These are phyloP conservation scores for Anastrepha ludens DNA, from an alignment of 1,140 invertebrate species.

Conservation along the genomic window DNA sequence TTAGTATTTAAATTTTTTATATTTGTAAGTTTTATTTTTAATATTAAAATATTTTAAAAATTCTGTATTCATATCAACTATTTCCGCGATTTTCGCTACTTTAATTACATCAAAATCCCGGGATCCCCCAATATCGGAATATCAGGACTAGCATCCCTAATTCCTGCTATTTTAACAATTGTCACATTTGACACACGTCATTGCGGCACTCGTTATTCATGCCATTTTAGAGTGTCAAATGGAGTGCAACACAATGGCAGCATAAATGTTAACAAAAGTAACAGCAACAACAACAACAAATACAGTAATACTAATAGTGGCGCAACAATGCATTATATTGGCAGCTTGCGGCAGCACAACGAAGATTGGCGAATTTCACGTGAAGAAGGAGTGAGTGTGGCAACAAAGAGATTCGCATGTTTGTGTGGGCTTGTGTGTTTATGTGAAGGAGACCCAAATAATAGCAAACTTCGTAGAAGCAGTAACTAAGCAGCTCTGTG, in stretches of 20 bases:
- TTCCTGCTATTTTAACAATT: conserved; percentile 49
- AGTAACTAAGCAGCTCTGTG: background rate
- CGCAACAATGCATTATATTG: background rate
- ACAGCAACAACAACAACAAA: background rate
- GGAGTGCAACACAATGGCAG: conserved; percentile 43
- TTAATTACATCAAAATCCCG: too few relatives aligned
- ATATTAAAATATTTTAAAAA: too few relatives aligned
- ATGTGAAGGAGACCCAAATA: background rate
- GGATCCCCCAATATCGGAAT: too few relatives aligned
- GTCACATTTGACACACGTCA: conserved; percentile 54
- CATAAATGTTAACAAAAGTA: conserved; percentile 40
- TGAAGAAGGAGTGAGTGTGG: background rate
- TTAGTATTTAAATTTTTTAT: too few relatives aligned
- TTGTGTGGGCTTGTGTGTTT: background rate
- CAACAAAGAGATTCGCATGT: background rate
- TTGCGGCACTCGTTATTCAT: conserved; percentile 45
- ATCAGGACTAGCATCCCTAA: background rate
- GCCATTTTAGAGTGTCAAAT: conserved; percentile 44
- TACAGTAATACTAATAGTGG: background rate
- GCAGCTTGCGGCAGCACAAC: background rate
- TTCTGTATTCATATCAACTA: too few relatives aligned
- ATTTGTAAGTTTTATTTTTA: too few relatives aligned
- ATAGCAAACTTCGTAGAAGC: background rate
- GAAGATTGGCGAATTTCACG: background rate
- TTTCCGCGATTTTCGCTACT: too few relatives aligned